phyloP scores from a whole-genome alignment of 2,113 vertebrate genomes.

The Lathamus discolor region DNA sequence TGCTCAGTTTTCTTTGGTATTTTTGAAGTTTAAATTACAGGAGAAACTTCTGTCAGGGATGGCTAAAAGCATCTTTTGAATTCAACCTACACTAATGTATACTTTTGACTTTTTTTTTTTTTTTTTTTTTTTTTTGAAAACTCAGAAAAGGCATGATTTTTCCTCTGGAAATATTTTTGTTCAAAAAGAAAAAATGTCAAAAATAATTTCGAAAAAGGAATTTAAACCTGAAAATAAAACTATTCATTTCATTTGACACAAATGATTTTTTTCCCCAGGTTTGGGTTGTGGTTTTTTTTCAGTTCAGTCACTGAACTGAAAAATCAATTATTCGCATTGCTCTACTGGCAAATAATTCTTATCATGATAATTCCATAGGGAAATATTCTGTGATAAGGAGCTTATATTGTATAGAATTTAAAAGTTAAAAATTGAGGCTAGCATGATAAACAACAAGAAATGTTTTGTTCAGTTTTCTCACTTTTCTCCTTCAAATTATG shows the following conservation, averaged over 20 bases:
- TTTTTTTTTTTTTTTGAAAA: background rate
- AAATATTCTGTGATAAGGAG: slow-evolving; percentile 18
- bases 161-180: background rate
- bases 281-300: background rate
- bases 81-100: background rate
- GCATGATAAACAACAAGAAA: background rate
- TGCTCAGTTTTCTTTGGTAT: background rate
- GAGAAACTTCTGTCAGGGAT: background rate
- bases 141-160: background rate
- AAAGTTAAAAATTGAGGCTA: background rate
- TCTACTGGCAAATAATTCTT: slow-evolving; percentile 20
- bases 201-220: background rate
- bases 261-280: accelerated
- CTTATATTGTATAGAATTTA: background rate
- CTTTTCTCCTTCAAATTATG: background rate
- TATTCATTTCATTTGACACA: background rate
- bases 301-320: slow-evolving; percentile 10
- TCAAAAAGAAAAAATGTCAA: background rate
- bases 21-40: background rate
- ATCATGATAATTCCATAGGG: slow-evolving; percentile 1
- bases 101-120: background rate
- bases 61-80: background rate
- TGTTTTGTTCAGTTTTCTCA: background rate
- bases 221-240: background rate
- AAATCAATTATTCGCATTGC: background rate